Evolutionary conservation across 1,140 invertebrate species (phyloP).

Genomic region (Brachionus koreanus): DNA sequence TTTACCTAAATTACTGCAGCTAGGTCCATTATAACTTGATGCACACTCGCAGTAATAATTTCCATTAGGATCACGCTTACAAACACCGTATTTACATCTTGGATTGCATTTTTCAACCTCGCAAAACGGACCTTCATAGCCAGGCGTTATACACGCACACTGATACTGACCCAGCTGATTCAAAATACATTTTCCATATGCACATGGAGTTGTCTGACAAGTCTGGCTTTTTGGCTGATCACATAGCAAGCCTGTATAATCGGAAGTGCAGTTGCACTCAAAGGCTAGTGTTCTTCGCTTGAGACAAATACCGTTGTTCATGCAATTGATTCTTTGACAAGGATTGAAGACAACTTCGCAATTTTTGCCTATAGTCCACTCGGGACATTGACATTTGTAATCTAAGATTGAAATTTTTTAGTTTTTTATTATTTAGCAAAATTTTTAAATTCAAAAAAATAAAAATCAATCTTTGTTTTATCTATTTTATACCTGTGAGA

Average conservation of each 20-base stretch:
- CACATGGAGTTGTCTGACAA: slow-evolving; percentile 16
- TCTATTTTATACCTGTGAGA: slow-evolving; percentile 39
- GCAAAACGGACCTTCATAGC: slow-evolving; percentile 19
- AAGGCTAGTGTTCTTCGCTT: slow-evolving; percentile 26
- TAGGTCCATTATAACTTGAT: slow-evolving; percentile 14
- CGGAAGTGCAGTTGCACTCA: slow-evolving; percentile 24
- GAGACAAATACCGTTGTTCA: slow-evolving; percentile 42
- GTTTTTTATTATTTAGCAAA: no score
- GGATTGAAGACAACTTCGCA: slow-evolving; percentile 43
- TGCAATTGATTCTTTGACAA: slow-evolving; percentile 38
- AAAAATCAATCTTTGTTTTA: background rate
- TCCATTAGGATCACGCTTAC: background rate
- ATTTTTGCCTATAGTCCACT: slow-evolving; percentile 43
- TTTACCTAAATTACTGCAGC: slow-evolving; percentile 30
- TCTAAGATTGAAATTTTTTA: background rate
- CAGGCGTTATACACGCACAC: slow-evolving; percentile 14
- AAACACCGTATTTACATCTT: slow-evolving; percentile 26
- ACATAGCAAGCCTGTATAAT: slow-evolving; percentile 24
- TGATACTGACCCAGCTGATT: slow-evolving; percentile 30
- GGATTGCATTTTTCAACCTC: slow-evolving; percentile 43
- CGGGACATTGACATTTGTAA: slow-evolving; percentile 42
- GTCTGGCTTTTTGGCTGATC: slow-evolving; percentile 41
- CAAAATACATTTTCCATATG: slow-evolving; percentile 17
- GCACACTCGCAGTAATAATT: slow-evolving; percentile 41
- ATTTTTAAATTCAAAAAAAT: background rate